phyloP scores from a whole-genome alignment of 2,113 vertebrate species.

The Setophaga coronata region DNA sequence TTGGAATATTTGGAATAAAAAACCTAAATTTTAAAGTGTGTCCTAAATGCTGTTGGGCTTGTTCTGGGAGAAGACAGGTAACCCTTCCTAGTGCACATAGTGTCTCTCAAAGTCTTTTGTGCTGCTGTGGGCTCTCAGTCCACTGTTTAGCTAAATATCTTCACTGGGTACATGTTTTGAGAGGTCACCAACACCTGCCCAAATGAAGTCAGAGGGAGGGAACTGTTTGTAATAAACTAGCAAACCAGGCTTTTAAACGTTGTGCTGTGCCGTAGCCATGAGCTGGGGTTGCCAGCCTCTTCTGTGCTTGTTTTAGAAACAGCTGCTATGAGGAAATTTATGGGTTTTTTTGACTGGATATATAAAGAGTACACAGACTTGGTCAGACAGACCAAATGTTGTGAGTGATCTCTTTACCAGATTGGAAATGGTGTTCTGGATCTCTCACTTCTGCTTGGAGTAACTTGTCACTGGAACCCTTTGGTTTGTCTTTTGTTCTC shows the following conservation, averaged over 20 bases:
- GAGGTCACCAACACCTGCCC: background rate
- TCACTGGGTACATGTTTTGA: background rate
- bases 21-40: background rate
- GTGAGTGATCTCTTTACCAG: background rate
- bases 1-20: background rate
- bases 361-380: background rate
- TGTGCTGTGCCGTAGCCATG: background rate
- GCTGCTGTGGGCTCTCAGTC: background rate
- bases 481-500: background rate
- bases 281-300: background rate
- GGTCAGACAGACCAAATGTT: background rate
- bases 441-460: background rate
- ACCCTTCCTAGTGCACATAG: rapidly evolving
- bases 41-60: background rate
- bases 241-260: background rate
- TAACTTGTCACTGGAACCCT: background rate
- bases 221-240: background rate
- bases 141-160: background rate
- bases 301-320: background rate
- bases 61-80: background rate
- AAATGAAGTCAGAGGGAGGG: background rate
- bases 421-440: background rate
- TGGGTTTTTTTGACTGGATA: background rate
- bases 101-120: background rate
- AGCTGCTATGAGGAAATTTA: background rate